A percentile compares a stretch with the other conserved stretches of the same genome.
Conservation (phyloP, 2,797 vertebrate genomes). For the Carduelis carduelis region DNA sequence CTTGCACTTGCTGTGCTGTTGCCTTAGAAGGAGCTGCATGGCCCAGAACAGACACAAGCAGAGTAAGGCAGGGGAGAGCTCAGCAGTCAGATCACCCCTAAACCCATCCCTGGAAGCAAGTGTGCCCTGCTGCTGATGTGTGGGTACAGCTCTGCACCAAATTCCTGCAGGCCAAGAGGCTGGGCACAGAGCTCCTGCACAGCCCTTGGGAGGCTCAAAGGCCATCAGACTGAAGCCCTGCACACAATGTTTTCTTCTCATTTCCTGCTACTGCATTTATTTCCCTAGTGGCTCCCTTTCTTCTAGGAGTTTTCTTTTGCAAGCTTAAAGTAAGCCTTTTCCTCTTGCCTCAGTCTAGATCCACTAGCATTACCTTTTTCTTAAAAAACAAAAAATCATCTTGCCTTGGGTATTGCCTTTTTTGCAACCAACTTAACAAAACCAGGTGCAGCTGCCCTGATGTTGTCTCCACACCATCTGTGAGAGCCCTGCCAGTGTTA, state of each 20-base stretch:
- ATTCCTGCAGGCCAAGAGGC: not conserved
- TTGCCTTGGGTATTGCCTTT: not conserved
- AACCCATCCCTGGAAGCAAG: not conserved
- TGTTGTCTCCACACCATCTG: not conserved
- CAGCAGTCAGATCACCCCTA: not conserved
- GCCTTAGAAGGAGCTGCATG: not conserved
- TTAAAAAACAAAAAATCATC: not conserved
- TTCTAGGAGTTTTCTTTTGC: not conserved
- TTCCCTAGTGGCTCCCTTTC: not conserved
- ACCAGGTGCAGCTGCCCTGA: not conserved
- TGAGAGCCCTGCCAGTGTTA: not conserved
- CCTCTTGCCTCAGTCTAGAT: not conserved
- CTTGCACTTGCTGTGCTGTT: not conserved
- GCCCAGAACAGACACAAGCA: not conserved
- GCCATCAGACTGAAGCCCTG: not conserved
- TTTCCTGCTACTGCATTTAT: not conserved
- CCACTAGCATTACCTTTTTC: not conserved
- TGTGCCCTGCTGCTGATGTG: not conserved
- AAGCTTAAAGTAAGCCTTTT: not conserved
- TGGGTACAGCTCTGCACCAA: not conserved
- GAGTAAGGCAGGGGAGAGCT: fast-evolving
- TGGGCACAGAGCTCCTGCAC: not conserved
- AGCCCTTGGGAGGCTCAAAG: not conserved
- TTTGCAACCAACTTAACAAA: not conserved
- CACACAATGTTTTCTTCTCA: not conserved